These are phyloP conservation scores for Columba janthina DNA, from an alignment of 2,113 vertebrate genomes.

Conservation along the genomic window DNA sequence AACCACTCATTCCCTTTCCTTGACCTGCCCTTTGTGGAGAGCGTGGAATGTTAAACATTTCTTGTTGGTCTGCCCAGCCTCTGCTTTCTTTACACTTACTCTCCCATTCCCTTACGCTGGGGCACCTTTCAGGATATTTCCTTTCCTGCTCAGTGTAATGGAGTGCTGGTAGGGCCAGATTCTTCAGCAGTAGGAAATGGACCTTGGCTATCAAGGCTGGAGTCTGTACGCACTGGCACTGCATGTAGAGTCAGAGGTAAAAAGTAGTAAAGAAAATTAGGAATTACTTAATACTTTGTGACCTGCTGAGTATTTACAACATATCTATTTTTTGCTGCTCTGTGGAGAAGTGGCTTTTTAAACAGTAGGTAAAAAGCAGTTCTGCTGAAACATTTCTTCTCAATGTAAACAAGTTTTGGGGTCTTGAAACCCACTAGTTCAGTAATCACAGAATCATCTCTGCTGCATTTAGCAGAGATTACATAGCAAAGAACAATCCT, in stretches of 20 bases:
- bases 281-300: not conserved
- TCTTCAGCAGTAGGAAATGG: not conserved
- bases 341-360: not conserved
- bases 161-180: not conserved
- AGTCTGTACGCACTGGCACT: not conserved
- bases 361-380: not conserved
- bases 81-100: constrained; percentile 76
- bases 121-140: constrained; percentile 60
- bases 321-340: not conserved
- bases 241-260: not conserved
- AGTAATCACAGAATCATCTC: not conserved
- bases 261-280: not conserved
- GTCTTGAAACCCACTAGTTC: not conserved
- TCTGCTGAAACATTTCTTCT: not conserved
- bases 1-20: constrained; percentile 77
- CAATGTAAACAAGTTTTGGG: not conserved
- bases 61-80: constrained; percentile 73
- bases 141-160: not conserved
- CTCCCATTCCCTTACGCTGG: constrained; percentile 44
- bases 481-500: not conserved
- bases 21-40: constrained; percentile 82
- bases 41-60: constrained; percentile 82
- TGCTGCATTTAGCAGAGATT: not conserved
- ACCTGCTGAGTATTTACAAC: not conserved
- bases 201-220: not conserved